A percentile compares a stretch with the other conserved stretches of the same genome.
Evolutionary conservation across 2,888 invertebrate species (phyloP).

Genomic region (Mesopsocus fuscifrons): DNA sequence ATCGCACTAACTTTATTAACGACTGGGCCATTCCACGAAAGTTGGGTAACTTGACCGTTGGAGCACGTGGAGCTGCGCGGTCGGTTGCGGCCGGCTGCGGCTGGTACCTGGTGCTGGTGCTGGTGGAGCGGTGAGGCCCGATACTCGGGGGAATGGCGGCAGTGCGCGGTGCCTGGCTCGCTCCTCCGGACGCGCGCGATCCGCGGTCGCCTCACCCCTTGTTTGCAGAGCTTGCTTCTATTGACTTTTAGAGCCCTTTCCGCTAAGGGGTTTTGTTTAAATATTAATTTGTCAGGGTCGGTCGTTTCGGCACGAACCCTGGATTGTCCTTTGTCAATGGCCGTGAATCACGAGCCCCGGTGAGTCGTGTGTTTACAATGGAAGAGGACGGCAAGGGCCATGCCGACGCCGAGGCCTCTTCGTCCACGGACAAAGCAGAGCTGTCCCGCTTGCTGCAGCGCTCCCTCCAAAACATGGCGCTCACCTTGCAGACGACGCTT

Average conservation of each 20-base stretch:
- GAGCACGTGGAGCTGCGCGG: constrained; percentile 19
- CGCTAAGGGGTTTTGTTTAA: too few species aligned
- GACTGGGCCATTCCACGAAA: too few species aligned
- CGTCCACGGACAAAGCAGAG: constrained; percentile 5
- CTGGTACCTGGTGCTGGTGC: constrained; percentile 13
- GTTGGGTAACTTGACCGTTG: constrained; percentile 17
- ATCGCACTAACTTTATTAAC: too few species aligned
- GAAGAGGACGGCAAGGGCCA: background rate
- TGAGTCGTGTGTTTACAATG: too few species aligned
- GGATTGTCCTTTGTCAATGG: too few species aligned
- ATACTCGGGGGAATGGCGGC: background rate
- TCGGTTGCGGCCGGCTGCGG: constrained; percentile 15
- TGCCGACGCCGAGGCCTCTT: constrained; percentile 1
- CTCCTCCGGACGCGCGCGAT: background rate
- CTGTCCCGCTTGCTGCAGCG: constrained; percentile 28
- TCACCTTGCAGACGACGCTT: constrained; percentile 68
- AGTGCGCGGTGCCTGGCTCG: background rate
- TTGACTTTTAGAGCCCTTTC: too few species aligned
- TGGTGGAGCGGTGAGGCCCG: background rate
- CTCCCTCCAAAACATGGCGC: constrained; percentile 49
- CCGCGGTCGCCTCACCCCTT: too few species aligned
- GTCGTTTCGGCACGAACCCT: too few species aligned
- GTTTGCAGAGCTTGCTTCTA: too few species aligned
- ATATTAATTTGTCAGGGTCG: too few species aligned
- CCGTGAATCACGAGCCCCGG: too few species aligned